A percentile compares a stretch with the other conserved stretches of the same genome.
Evolutionary conservation across 2,797 vertebrate species (phyloP).

Genomic region (Thamnophis elegans): DNA sequence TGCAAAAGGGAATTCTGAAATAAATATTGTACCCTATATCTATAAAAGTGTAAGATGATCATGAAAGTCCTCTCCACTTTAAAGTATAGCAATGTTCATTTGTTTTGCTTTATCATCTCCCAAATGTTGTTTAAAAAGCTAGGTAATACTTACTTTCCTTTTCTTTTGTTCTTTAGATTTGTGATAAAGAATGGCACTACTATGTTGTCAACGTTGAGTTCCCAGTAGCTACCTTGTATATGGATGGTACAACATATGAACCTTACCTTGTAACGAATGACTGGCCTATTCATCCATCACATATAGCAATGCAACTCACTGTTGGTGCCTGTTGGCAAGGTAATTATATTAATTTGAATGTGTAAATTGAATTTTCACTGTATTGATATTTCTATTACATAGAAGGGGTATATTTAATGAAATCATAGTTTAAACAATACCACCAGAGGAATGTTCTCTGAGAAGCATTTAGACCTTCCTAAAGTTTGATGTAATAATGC

Average conservation of each 20-base stretch:
- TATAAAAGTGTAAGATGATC: background rate
- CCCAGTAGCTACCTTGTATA: constrained; percentile 89
- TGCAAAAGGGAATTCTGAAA: background rate
- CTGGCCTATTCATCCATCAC: constrained; percentile 96
- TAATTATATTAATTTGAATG: constrained; percentile 69
- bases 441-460: background rate
- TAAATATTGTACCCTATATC: background rate
- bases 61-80: background rate
- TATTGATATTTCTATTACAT: background rate
- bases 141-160: constrained; percentile 5
- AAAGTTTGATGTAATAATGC: background rate
- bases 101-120: background rate
- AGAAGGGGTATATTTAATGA: background rate
- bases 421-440: background rate
- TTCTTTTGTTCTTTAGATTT: constrained; percentile 81
- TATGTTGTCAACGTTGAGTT: constrained; percentile 95
- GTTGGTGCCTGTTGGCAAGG: constrained; percentile 99
- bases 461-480: background rate
- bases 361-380: background rate
- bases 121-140: background rate
- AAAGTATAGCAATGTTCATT: background rate
- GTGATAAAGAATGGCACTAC: constrained; percentile 99
- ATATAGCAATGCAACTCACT: constrained; percentile 94
- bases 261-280: constrained; percentile 98
- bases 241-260: constrained; percentile 92